phyloP scores from a whole-genome alignment of 92 coral and sea anemone genomes.

The Blastomussa wellsi region DNA sequence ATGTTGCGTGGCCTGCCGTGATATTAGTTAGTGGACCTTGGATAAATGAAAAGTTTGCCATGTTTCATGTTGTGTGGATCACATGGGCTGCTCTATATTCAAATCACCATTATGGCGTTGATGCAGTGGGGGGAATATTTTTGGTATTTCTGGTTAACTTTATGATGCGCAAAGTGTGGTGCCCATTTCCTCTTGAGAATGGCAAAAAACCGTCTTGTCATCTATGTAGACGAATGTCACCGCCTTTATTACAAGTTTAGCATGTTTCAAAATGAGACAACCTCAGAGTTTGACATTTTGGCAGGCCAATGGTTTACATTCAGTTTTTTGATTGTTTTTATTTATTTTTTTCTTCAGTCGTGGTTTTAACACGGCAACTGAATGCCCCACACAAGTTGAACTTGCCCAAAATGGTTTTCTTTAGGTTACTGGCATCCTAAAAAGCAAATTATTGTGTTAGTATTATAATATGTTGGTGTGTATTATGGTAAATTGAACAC shows the following conservation, averaged over 20 bases:
- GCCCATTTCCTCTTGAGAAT: slow-evolving; percentile 77
- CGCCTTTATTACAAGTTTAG: slow-evolving; percentile 47
- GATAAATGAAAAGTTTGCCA: slow-evolving; percentile 98
- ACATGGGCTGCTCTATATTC: slow-evolving; percentile 99
- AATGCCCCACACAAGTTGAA: not conserved
- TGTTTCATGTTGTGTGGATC: slow-evolving; percentile 98
- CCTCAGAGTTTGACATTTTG: not conserved
- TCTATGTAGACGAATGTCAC: slow-evolving; percentile 34
- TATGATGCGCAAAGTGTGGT: slow-evolving; percentile 94
- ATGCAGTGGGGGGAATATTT: slow-evolving; percentile 95
- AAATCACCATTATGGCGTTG: slow-evolving; percentile 99
- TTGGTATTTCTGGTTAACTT: slow-evolving; percentile 93
- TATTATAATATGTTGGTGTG: not conserved
- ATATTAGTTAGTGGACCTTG: slow-evolving; percentile 97
- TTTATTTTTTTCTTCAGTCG: not conserved
- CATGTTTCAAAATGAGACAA: not conserved
- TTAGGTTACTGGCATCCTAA: not conserved
- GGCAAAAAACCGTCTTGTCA: slow-evolving; percentile 48
- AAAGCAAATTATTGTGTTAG: not conserved
- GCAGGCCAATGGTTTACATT: not conserved
- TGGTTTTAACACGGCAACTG: not conserved
- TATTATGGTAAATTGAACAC: not conserved
- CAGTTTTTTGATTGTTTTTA: not conserved
- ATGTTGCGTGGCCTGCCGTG: slow-evolving; percentile 99
- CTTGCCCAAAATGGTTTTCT: not conserved